Percentiles rank a stretch among this genome's conserved stretches.
Evolutionary conservation across 2,888 invertebrate genomes (phyloP).

Genomic region (Corythucha ciliata): DNA sequence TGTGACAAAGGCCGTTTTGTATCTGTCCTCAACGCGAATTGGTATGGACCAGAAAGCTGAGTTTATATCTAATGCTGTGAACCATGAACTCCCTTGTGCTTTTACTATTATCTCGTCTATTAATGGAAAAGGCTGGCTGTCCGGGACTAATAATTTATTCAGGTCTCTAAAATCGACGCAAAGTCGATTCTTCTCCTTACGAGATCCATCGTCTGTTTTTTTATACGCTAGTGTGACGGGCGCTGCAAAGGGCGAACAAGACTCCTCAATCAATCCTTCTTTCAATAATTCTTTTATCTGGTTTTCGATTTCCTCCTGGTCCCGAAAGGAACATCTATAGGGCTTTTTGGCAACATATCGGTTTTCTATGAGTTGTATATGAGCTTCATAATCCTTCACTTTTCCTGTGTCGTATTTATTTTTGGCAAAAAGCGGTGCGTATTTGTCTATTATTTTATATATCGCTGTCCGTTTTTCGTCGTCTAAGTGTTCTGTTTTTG

Average conservation of each 20-base stretch:
- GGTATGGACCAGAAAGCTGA: constrained; percentile 30
- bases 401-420: constrained; percentile 15
- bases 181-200: constrained; percentile 12
- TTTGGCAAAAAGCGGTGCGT: constrained; percentile 6
- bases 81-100: constrained; percentile 25
- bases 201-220: neutral
- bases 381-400: constrained; percentile 4
- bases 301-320: constrained; percentile 8
- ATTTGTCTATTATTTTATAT: constrained; percentile 6
- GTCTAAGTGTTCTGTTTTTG: too few relatives aligned
- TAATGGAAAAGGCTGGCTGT: constrained; percentile 26
- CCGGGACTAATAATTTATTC: constrained; percentile 21
- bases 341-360: constrained; percentile 1
- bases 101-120: constrained; percentile 24
- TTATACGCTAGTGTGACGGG: constrained; percentile 14
- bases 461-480: neutral
- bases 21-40: constrained; percentile 29
- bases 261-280: constrained; percentile 13
- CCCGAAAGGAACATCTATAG: constrained; percentile 1
- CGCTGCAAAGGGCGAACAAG: constrained; percentile 8
- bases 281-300: constrained; percentile 12
- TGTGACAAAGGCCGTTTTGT: constrained; percentile 34
- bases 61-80: constrained; percentile 28
- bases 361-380: constrained; percentile 10
- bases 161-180: constrained; percentile 20